A percentile compares a stretch with the other conserved stretches of the same genome.
phyloP scores from a whole-genome alignment of 2,888 invertebrate genomes.

The Melanostoma scalare region DNA sequence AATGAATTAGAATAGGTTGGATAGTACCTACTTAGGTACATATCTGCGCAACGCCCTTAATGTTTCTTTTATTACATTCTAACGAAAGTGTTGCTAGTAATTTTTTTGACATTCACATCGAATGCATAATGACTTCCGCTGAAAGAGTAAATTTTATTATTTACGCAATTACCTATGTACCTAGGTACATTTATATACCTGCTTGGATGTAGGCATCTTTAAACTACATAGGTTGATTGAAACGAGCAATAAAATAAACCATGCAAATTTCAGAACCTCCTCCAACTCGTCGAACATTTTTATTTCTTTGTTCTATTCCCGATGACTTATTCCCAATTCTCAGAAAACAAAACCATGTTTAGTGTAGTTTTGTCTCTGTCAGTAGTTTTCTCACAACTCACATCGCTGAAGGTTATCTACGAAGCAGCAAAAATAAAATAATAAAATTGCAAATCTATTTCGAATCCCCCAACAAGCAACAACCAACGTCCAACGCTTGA shows the following conservation, averaged over 20 bases:
- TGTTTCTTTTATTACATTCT: slow-evolving; percentile 51
- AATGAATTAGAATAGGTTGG: too few species aligned
- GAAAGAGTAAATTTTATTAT: too few species aligned
- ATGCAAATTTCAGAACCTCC: slow-evolving; percentile 34
- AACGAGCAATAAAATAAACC: not conserved
- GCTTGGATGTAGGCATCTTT: too few species aligned
- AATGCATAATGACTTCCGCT: too few species aligned
- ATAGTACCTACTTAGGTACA: too few species aligned
- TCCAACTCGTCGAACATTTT: slow-evolving; percentile 13
- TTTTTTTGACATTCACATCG: not conserved
- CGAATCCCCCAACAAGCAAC: slow-evolving; percentile 1
- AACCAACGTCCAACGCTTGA: slow-evolving; percentile 9
- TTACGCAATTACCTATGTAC: too few species aligned
- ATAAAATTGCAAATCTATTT: slow-evolving; percentile 59
- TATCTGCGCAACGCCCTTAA: slow-evolving; percentile 4
- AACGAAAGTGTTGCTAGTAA: slow-evolving; percentile 19
- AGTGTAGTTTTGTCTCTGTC: slow-evolving; percentile 23
- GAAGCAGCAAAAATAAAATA: not conserved
- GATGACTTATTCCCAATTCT: slow-evolving; percentile 50
- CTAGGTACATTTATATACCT: too few species aligned
- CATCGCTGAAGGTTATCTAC: slow-evolving; percentile 30
- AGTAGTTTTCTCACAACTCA: slow-evolving; percentile 8
- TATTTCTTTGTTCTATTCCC: slow-evolving; percentile 22
- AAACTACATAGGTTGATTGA: not conserved
- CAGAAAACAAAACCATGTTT: slow-evolving; percentile 13